These are phyloP conservation scores for Proisotoma minuta DNA, from an alignment of 2,888 invertebrate genomes.

Conservation along the genomic window DNA sequence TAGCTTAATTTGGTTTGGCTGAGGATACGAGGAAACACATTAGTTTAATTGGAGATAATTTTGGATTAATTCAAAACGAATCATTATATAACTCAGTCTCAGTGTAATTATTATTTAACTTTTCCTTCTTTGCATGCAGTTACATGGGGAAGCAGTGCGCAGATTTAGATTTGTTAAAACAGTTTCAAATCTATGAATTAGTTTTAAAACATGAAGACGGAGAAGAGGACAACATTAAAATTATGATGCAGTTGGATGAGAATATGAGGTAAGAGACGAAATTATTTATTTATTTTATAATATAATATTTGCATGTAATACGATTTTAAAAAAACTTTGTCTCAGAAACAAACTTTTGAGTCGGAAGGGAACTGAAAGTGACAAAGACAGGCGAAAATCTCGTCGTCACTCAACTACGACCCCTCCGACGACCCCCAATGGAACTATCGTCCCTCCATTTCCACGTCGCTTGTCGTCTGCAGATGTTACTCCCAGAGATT, in stretches of 20 bases:
- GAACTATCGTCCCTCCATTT: conserved; percentile 35
- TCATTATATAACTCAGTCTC: background rate
- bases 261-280: conserved; percentile 54
- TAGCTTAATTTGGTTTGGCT: background rate
- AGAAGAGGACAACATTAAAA: conserved; percentile 65
- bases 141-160: conserved; percentile 90
- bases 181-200: conserved; percentile 92
- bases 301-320: background rate
- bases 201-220: conserved; percentile 85
- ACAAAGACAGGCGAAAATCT: conserved; percentile 68
- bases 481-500: conserved; percentile 51
- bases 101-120: background rate
- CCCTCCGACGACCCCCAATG: conserved; percentile 42
- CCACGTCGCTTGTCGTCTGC: conserved; percentile 48
- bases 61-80: background rate
- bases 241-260: conserved; percentile 58
- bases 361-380: conserved; percentile 53
- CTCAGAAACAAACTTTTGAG: conserved; percentile 68
- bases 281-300: conserved; percentile 3
- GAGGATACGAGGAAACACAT: background rate
- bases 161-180: conserved; percentile 85
- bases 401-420: conserved; percentile 64
- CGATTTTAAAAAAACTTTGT: too few relatives aligned
- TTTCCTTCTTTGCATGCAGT: conserved; percentile 44
- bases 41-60: background rate